Percentiles rank a stretch among this genome's conserved stretches.
phyloP scores from a whole-genome alignment of 2,888 invertebrate species.

The Drosophila neotestacea region DNA sequence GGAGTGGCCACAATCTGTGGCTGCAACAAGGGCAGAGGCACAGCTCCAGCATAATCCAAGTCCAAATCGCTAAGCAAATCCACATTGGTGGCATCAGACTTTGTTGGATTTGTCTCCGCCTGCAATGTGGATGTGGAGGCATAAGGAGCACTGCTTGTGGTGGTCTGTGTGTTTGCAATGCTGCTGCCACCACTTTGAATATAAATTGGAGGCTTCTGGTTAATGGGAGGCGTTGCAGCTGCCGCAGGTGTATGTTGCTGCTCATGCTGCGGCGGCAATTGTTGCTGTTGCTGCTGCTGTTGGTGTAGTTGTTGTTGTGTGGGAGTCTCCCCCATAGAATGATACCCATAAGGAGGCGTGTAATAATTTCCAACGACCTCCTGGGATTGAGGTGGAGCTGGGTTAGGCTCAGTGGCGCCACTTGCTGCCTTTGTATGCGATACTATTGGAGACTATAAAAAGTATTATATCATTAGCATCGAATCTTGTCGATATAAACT shows the following conservation, averaged over 20 bases:
- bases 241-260: conserved; percentile 7
- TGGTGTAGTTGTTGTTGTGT: conserved; percentile 32
- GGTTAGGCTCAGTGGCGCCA: conserved; percentile 11
- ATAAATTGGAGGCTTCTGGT: conserved; percentile 74
- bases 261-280: conserved; percentile 8
- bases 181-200: conserved; percentile 83
- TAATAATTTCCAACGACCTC: conserved; percentile 71
- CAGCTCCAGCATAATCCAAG: conserved; percentile 88
- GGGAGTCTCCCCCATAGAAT: conserved; percentile 59
- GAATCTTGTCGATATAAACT: not conserved
- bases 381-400: conserved; percentile 25
- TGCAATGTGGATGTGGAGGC: conserved; percentile 67
- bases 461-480: not conserved
- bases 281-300: conserved; percentile 31
- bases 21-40: conserved; percentile 78
- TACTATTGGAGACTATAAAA: conserved; percentile 76
- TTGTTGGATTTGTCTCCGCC: conserved; percentile 22
- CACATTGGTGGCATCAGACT: conserved; percentile 85
- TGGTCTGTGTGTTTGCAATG: conserved; percentile 83
- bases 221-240: conserved; percentile 1
- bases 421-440: conserved; percentile 78
- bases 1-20: conserved; percentile 74
- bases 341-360: conserved; percentile 83
- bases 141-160: conserved; percentile 80
- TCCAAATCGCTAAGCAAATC: conserved; percentile 92